These are phyloP conservation scores for Drosophila buzzatii DNA, from an alignment of 2,888 invertebrate genomes.

Conservation along the genomic window DNA sequence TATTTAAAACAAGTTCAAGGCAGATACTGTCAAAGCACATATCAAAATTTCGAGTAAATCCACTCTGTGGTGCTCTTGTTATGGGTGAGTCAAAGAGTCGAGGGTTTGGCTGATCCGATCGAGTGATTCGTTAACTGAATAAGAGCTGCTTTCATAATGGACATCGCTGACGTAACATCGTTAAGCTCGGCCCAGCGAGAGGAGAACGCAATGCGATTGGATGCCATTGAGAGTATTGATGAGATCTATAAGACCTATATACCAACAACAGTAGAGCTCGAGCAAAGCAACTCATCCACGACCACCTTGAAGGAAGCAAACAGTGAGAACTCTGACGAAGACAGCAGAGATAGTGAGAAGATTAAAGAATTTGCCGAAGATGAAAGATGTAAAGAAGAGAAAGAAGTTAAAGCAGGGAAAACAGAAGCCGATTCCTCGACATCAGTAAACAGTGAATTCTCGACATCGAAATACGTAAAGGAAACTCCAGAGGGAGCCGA, in stretches of 20 bases:
- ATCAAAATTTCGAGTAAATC: slow-evolving; percentile 37
- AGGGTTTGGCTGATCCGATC: slow-evolving; percentile 19
- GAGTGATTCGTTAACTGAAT: not conserved
- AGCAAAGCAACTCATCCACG: slow-evolving; percentile 10
- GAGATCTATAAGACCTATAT: slow-evolving; percentile 27
- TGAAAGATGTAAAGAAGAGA: not conserved
- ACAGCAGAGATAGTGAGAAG: too few relatives aligned
- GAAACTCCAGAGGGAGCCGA: too few relatives aligned
- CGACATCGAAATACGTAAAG: too few relatives aligned
- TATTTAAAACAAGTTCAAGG: slow-evolving; percentile 5
- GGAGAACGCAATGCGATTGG: slow-evolving; percentile 3
- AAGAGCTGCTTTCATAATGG: slow-evolving; percentile 8
- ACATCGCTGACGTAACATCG: slow-evolving; percentile 11
- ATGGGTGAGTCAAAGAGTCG: slow-evolving; percentile 32
- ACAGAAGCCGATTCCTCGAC: not conserved
- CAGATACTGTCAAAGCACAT: not conserved
- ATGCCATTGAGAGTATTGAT: slow-evolving; percentile 27
- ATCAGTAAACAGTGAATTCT: not conserved
- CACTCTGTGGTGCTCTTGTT: slow-evolving; percentile 25
- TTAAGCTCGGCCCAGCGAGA: slow-evolving; percentile 12
- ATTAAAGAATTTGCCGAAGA: not conserved
- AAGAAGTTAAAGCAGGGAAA: not conserved
- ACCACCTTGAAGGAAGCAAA: slow-evolving; percentile 15
- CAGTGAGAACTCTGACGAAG: not conserved
- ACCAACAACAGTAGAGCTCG: not conserved